Conservation (phyloP, 2,888 invertebrate genomes). For the Drosophila neoperkinsi region DNA sequence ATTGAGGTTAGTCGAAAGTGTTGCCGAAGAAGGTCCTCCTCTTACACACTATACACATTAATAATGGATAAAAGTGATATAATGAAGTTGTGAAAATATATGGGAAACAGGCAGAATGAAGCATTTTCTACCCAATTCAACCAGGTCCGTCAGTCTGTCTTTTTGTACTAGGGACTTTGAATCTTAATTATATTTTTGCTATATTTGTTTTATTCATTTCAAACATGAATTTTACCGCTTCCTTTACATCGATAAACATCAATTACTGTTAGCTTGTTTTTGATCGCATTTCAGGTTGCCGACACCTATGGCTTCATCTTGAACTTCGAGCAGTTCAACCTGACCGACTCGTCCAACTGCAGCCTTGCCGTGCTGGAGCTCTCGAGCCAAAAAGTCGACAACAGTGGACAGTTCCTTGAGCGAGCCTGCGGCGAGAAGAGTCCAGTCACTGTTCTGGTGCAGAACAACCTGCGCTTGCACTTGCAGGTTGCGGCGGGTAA, state of each 20-base stretch:
- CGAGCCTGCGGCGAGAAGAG: constrained; percentile 87
- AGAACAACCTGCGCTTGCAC: constrained; percentile 88
- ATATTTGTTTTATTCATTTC: background rate
- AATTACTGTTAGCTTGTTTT: background rate
- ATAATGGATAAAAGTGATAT: background rate
- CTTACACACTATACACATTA: background rate
- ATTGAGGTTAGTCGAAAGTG: constrained; percentile 83
- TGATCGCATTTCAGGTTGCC: constrained; percentile 81
- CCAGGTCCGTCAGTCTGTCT: background rate
- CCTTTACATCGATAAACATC: background rate
- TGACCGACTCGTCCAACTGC: constrained; percentile 86
- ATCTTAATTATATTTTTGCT: background rate
- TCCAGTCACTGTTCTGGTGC: constrained; percentile 86
- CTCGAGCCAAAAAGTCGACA: constrained; percentile 47
- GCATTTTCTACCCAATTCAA: background rate
- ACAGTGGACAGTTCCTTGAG: constrained; percentile 86
- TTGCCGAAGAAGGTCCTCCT: background rate
- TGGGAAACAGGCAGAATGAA: background rate
- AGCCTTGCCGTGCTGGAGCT: constrained; percentile 87
- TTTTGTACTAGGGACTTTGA: background rate
- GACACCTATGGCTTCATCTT: constrained; percentile 85
- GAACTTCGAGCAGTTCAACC: constrained; percentile 61
- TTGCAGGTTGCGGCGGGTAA: constrained; percentile 86
- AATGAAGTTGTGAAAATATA: background rate
- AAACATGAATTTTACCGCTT: background rate